Conservation (phyloP, 2,113 vertebrate genomes). For the Cheirogaleus medius region DNA sequence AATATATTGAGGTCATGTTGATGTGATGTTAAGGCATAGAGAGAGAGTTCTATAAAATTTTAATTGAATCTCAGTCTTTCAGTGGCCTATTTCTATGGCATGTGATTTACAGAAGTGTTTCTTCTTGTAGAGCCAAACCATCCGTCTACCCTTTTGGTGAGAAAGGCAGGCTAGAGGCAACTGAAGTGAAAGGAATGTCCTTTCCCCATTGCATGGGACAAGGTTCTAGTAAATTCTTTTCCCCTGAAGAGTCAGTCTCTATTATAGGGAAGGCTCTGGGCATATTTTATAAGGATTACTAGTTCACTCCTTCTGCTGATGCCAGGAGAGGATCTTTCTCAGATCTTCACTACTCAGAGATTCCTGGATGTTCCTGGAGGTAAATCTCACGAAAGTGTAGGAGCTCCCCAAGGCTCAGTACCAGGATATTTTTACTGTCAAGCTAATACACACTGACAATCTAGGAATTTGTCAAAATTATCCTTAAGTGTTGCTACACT, state of each 20-base stretch:
- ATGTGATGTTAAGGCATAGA: neutral
- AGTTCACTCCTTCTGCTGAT: neutral
- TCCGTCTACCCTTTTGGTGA: neutral
- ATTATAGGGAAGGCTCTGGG: neutral
- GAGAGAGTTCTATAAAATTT: neutral
- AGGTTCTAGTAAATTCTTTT: neutral
- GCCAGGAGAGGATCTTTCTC: neutral
- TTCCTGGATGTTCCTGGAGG: neutral
- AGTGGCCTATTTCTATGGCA: neutral
- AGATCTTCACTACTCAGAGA: neutral
- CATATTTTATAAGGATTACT: neutral
- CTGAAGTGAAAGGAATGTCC: fast-evolving
- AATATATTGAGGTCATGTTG: neutral
- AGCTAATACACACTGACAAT: neutral
- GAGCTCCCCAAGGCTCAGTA: fast-evolving
- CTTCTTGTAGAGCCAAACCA: neutral
- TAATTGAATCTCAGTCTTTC: neutral
- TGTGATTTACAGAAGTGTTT: neutral
- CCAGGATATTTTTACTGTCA: neutral
- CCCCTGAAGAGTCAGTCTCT: neutral
- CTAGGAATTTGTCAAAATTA: neutral
- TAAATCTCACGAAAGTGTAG: neutral
- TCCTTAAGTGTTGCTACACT: neutral
- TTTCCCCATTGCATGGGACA: neutral
- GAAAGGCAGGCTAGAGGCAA: neutral